Conservation (phyloP, 2,888 invertebrate species). For the Mythimna loreyi region DNA sequence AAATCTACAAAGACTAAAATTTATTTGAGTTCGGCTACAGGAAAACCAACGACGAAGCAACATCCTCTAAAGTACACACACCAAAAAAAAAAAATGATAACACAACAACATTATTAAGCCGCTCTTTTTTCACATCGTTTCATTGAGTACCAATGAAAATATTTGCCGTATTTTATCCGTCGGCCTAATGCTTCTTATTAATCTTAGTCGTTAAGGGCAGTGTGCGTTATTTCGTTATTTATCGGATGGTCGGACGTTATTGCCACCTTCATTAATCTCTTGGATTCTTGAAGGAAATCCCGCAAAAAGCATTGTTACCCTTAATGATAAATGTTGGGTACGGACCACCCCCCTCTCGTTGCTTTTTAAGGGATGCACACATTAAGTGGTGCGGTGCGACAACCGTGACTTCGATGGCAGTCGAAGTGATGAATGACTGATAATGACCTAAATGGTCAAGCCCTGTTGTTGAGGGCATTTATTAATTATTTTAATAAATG, state of each 20-base stretch:
- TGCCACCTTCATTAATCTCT: conserved; percentile 88
- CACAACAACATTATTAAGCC: conserved; percentile 28
- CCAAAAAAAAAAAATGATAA: conserved; percentile 8
- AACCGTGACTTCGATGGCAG: conserved; percentile 9
- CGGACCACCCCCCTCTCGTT: conserved; percentile 54
- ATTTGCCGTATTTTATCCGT: conserved; percentile 66
- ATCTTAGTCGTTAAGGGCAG: conserved; percentile 80
- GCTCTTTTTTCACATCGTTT: conserved; percentile 43
- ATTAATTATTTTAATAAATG: too few relatives aligned
- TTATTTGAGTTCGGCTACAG: not conserved
- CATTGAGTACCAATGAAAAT: conserved; percentile 61
- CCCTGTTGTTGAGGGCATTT: too few relatives aligned
- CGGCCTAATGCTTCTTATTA: conserved; percentile 81
- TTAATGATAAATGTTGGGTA: conserved; percentile 86
- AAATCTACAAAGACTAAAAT: too few relatives aligned
- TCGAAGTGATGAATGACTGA: conserved; percentile 28
- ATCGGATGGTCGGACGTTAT: conserved; percentile 85
- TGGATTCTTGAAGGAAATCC: conserved; percentile 88
- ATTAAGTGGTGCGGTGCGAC: conserved; percentile 41
- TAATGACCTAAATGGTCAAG: not conserved
- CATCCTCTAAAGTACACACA: not conserved
- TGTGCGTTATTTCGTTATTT: conserved; percentile 88
- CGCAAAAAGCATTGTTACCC: conserved; percentile 88
- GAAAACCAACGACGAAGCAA: not conserved
- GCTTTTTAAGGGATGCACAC: conserved; percentile 59